Evolutionary conservation across 2,113 vertebrate species (phyloP).

Genomic region (Plecotus auritus): DNA sequence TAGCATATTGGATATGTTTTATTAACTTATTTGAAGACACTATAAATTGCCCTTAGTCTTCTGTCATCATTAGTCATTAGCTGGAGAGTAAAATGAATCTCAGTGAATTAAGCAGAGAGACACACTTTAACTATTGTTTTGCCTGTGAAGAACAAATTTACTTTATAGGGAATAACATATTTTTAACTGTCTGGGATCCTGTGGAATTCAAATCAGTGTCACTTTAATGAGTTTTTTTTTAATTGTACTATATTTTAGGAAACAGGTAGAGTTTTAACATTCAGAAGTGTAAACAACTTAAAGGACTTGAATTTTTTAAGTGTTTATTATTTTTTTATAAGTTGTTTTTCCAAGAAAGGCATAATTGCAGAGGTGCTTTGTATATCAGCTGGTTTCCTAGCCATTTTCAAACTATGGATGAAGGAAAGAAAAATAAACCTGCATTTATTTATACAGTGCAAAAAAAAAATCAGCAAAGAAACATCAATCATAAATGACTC

Average conservation of each 20-base stretch:
- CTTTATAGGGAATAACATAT: background rate
- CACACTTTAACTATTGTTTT: background rate
- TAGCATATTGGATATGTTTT: background rate
- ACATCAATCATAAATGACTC: no score
- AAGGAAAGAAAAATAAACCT: slow-evolving; percentile 35
- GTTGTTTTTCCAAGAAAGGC: background rate
- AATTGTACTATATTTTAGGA: slow-evolving; percentile 5
- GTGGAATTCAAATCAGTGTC: slow-evolving; percentile 17
- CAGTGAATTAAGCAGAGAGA: slow-evolving; percentile 27
- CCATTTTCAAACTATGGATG: background rate
- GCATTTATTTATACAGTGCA: background rate
- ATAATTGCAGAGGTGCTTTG: slow-evolving; percentile 3
- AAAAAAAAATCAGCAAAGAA: no score
- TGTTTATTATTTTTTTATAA: slow-evolving; percentile 40
- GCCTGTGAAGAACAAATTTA: slow-evolving; percentile 20
- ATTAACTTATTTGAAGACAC: slow-evolving; percentile 33
- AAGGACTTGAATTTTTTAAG: slow-evolving; percentile 14
- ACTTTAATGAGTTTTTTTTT: background rate
- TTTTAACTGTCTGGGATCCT: slow-evolving; percentile 28
- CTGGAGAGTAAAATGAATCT: background rate
- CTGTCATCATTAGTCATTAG: background rate
- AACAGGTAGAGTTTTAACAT: background rate
- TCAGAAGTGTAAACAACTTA: background rate
- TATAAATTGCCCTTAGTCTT: background rate
- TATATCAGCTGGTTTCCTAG: background rate